Evolutionary conservation across 1,140 invertebrate genomes (phyloP), one percentile per base, ranked within the genome.

Genomic region (Micrasema longulum): DNA sequence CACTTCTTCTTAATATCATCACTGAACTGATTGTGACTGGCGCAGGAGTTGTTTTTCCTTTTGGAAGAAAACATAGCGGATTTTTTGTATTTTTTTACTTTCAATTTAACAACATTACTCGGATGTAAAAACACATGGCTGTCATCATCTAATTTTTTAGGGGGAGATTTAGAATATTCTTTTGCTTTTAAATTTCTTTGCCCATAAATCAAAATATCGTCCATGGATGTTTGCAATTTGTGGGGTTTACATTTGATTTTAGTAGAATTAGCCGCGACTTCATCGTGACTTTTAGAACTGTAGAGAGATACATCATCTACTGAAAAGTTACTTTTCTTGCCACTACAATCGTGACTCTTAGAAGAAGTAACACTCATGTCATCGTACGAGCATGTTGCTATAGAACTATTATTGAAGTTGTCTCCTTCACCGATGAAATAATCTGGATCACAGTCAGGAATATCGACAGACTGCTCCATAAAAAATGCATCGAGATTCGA

Each of bases 211-310:
- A 84, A 78, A 78, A 84, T 85, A 62, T 85, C 84, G 55, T 84
- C 84, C 4, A 85, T 67, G 0, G 84, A 85, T 0, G 83, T 81
- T 71, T 84, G 84, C 38, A 74, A 20, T 36, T 76, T 76, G 16
- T 57, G 50, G 1, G 55, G 4, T 66, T 70, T 62, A 6, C 66
- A 31, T 69, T 83, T 67, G 36, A 82, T 80, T 65, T 77, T 79
- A 18, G 80, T 70, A 1, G 79, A 71, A 18, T 79, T 71, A 0
- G 80, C 80, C 0, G 79, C 66, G 5, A 81, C 79, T 64, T 83
- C 82, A 48, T 87, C 86, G 48, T 84, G 81, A 77, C 84, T 88
- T 72, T 86, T 84, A 0, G 84, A 83, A 50, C 86, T 87, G 65
- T 86, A 85, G 48, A 86, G 76, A 0, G 86, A 87, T 38, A 88